These are phyloP conservation scores for Chloroclystis v-ata DNA, from an alignment of 2,888 invertebrate genomes.

Conservation along the genomic window DNA sequence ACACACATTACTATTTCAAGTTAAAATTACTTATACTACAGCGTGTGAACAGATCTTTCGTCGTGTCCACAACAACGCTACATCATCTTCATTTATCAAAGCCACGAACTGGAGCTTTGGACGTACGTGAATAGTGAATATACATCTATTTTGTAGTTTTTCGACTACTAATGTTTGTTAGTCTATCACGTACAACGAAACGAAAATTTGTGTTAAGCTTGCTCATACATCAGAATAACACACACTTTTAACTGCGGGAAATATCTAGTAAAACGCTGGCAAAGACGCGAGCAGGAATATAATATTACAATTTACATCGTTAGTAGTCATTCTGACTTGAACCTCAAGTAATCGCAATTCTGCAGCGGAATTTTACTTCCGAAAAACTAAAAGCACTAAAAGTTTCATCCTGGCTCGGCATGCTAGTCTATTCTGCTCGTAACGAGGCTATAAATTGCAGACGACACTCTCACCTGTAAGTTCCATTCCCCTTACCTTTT, in stretches of 20 bases:
- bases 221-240: too few relatives aligned
- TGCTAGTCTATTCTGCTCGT: slow-evolving; percentile 43
- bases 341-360: slow-evolving; percentile 11
- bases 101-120: slow-evolving; percentile 10
- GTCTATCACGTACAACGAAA: too few relatives aligned
- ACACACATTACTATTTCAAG: too few relatives aligned
- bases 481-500: slow-evolving; percentile 23
- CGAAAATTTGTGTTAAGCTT: too few relatives aligned
- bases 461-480: slow-evolving; percentile 37
- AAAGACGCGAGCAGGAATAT: too few relatives aligned
- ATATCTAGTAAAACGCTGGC: too few relatives aligned
- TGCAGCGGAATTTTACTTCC: slow-evolving; percentile 18
- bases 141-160: neutral
- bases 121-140: slow-evolving; percentile 8
- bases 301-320: too few relatives aligned
- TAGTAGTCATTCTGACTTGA: too few relatives aligned
- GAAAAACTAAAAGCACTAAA: slow-evolving; percentile 25
- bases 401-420: slow-evolving; percentile 18
- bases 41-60: too few relatives aligned
- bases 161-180: neutral
- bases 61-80: too few relatives aligned
- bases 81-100: slow-evolving; percentile 25
- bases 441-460: slow-evolving; percentile 55
- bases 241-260: too few relatives aligned
- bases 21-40: too few relatives aligned